Evolutionary conservation across 2,888 invertebrate genomes (phyloP).

Genomic region (Lacanobia wlatinum): DNA sequence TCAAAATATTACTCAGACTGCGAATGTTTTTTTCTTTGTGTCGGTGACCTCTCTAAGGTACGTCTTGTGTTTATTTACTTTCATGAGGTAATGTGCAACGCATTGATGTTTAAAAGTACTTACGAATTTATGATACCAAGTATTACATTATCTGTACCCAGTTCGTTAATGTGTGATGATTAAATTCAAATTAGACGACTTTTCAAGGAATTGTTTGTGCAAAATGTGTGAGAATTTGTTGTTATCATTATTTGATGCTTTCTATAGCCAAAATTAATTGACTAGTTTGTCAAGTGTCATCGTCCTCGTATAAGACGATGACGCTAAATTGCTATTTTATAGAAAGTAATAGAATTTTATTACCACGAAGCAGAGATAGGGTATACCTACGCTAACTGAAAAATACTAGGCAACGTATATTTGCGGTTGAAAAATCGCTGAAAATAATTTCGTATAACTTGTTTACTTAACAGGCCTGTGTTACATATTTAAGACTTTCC

Average conservation of each 20-base stretch:
- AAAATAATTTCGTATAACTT: background rate
- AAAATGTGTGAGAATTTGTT: slow-evolving; percentile 27
- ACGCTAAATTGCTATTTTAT: background rate
- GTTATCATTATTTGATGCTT: slow-evolving; percentile 36
- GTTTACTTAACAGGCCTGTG: slow-evolving; percentile 1
- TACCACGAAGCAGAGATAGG: background rate
- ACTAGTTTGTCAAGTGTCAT: slow-evolving; percentile 23
- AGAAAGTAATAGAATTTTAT: background rate
- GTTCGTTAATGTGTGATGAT: slow-evolving; percentile 27
- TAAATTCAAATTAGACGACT: slow-evolving; percentile 47
- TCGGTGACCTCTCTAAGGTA: slow-evolving; percentile 61
- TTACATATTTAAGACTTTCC: slow-evolving; percentile 21
- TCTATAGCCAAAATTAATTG: slow-evolving; percentile 25
- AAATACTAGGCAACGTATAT: accelerated
- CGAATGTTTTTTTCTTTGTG: slow-evolving; percentile 62
- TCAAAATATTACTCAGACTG: slow-evolving; percentile 69
- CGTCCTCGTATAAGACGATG: slow-evolving; percentile 1
- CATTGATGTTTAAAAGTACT: slow-evolving; percentile 13
- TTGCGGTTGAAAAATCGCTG: background rate
- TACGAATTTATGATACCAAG: background rate
- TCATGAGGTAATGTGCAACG: slow-evolving; percentile 47
- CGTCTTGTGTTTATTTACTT: slow-evolving; percentile 55
- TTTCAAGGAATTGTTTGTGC: slow-evolving; percentile 32
- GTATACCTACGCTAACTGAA: background rate
- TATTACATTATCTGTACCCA: slow-evolving; percentile 23